These are phyloP conservation scores for Narcine bancroftii DNA, from an alignment of 2,113 vertebrate species.

Conservation along the genomic window DNA sequence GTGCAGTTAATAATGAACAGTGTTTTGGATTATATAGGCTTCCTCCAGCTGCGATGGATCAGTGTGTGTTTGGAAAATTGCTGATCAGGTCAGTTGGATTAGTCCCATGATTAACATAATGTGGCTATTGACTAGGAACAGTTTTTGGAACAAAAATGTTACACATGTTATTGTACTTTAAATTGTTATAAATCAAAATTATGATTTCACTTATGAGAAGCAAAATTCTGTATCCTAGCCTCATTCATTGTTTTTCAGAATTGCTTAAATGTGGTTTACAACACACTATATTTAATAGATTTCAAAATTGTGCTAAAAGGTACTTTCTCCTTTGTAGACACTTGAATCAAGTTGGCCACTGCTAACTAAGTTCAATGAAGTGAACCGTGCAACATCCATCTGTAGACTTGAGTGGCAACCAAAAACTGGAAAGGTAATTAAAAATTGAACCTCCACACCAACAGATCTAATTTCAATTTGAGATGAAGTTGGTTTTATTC, in stretches of 20 bases:
- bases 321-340: constrained; percentile 54
- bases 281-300: not conserved
- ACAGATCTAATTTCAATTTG: not conserved
- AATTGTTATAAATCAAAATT: not conserved
- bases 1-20: not conserved
- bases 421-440: constrained; percentile 64
- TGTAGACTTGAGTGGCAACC: constrained; percentile 89
- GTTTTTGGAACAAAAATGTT: not conserved
- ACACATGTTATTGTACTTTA: not conserved
- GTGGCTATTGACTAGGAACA: not conserved
- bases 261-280: not conserved
- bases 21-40: constrained; percentile 56
- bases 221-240: not conserved
- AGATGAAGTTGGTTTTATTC: not conserved
- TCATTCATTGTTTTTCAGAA: not conserved
- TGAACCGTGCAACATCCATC: constrained; percentile 77
- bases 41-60: constrained; percentile 89
- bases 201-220: not conserved
- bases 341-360: constrained; percentile 68
- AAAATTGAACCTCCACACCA: constrained; percentile 28
- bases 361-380: constrained; percentile 80
- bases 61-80: constrained; percentile 79
- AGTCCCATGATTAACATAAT: not conserved
- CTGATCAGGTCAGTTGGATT: constrained; percentile 69
- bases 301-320: not conserved